Conservation (phyloP, 1,140 invertebrate species). For the Drosophila setifemur region DNA sequence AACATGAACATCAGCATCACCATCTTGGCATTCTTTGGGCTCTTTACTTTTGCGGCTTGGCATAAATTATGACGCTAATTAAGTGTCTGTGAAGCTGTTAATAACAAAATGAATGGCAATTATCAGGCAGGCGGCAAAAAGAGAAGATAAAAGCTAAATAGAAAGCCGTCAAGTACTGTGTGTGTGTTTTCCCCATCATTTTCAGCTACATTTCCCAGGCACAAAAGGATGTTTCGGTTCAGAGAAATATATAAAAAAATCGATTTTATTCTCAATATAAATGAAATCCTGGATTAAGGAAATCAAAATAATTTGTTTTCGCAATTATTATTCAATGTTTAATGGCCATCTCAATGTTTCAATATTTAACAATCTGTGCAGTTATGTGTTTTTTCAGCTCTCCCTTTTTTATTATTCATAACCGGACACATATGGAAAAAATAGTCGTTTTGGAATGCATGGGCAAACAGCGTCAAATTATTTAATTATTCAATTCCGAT, state of each 20-base stretch:
- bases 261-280: too few relatives aligned
- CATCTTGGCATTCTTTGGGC: conserved; percentile 12
- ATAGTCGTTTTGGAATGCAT: background rate
- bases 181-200: conserved; percentile 3
- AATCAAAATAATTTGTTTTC: too few relatives aligned
- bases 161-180: conserved; percentile 13
- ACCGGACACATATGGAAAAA: background rate
- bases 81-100: conserved; percentile 60
- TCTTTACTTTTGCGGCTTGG: conserved; percentile 28
- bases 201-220: background rate
- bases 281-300: too few relatives aligned
- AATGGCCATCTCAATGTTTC: too few relatives aligned
- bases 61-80: conserved; percentile 67
- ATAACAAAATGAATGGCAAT: conserved; percentile 59
- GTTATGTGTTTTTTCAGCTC: too few relatives aligned
- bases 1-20: conserved; percentile 1
- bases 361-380: background rate
- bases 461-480: background rate
- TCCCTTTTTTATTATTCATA: background rate
- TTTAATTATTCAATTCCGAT: background rate
- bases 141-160: conserved; percentile 9
- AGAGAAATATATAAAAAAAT: background rate
- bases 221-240: too few relatives aligned
- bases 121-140: conserved; percentile 32
- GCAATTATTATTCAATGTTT: too few relatives aligned